A percentile compares a stretch with the other conserved stretches of the same genome.
Evolutionary conservation across 2,797 vertebrate species (phyloP).

Genomic region (Buphagus erythrorhynchus): DNA sequence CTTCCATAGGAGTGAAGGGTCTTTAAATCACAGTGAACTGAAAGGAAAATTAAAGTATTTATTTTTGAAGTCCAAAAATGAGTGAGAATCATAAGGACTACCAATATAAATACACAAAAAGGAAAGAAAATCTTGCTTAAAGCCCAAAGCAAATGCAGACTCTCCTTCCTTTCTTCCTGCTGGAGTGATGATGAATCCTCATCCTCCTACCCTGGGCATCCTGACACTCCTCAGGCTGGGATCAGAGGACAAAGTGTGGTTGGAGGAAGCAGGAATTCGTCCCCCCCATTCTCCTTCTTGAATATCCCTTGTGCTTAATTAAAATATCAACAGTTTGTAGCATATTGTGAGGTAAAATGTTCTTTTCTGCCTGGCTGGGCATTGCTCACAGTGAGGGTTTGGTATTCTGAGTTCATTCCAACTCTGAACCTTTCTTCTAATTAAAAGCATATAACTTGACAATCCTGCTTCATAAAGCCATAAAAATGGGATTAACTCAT

Average conservation of each 20-base stretch:
- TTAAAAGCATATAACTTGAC: not conserved
- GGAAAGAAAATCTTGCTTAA: not conserved
- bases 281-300: not conserved
- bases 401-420: not conserved
- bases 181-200: not conserved
- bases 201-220: not conserved
- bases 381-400: not conserved
- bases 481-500: conserved; percentile 22
- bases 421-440: not conserved
- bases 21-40: not conserved
- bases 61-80: not conserved
- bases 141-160: not conserved
- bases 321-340: not conserved
- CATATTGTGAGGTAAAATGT: not conserved
- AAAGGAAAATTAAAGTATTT: not conserved
- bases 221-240: not conserved
- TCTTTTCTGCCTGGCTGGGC: not conserved
- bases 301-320: not conserved
- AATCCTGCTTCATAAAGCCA: not conserved
- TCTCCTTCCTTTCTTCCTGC: not conserved
- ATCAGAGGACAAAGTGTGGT: not conserved
- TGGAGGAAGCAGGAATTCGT: not conserved
- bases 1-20: not conserved
- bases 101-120: not conserved
- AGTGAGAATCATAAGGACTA: not conserved